Base-by-base conservation (phyloP, 2,888 invertebrate species). In the Temnothorax ravouxi region DNA sequence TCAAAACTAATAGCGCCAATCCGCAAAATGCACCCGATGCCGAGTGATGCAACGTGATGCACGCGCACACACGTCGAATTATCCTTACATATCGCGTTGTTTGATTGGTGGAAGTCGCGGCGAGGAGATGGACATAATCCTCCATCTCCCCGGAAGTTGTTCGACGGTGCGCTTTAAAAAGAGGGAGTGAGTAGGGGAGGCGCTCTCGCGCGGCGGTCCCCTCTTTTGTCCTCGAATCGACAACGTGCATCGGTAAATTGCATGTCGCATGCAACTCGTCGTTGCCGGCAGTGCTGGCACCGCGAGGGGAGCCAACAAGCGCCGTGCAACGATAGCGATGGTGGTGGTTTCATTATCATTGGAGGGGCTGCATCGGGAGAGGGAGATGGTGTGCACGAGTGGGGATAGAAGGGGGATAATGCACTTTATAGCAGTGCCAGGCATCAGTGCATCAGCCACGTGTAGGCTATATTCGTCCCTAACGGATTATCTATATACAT, bases 321-420 rank as follows among this genome's bases (percentile, higher is more conserved):
- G 79, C 41, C 72, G 77, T 69, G 77, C 82, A 47, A 50, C 64
- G 34, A 44, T 47, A n/a, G 71, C 79, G 79, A 71, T 77, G 86
- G 79, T 84, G 85, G 85, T 85, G 89, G 85, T 84, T 84, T 76
- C 34, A 44, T 89, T 85, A 81, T 81, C 86, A 81, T 67, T 86
- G 85, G 87, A 86, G 86, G 85, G 88, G 86, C 80, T 76, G 56
- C 72, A 83, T 79, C 82, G 83, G 83, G 86, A 86, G 88, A 61
- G 84, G 84, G 91, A 79, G 75, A 29, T 11, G 82, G 79, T 69
- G 62, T 59, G 69, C 61, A 8, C 50, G 62, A 81, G 90, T 92
- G 92, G 93, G 79, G 79, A 79, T 79, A 38, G 29, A 59, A 79
- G 79, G 41, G 93, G 92, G 92, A 93, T 89, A 93, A 94, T 94